phyloP scores from a whole-genome alignment of 2,797 vertebrate species.

The Bryconaethiops microstoma region DNA sequence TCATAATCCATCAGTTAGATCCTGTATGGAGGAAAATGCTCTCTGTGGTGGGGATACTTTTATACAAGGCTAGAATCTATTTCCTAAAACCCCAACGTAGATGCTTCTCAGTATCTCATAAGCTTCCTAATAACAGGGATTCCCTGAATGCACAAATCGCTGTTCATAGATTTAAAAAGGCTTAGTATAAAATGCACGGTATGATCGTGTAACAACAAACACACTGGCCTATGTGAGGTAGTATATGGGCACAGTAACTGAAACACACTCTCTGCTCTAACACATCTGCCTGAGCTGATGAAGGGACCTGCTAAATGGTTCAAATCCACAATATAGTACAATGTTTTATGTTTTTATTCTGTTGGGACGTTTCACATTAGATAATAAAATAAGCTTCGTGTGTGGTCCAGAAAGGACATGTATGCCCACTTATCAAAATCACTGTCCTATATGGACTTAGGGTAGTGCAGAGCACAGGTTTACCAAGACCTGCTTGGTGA shows the following conservation, averaged over 20 bases:
- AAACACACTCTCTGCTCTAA: too few species aligned
- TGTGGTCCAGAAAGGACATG: too few species aligned
- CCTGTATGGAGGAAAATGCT: too few species aligned
- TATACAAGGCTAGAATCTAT: background rate
- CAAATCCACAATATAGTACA: too few species aligned
- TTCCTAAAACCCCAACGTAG: background rate
- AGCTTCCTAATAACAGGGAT: constrained; percentile 35
- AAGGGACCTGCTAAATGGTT: too few species aligned
- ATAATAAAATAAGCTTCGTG: too few species aligned
- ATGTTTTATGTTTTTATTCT: too few species aligned
- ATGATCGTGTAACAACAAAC: too few species aligned
- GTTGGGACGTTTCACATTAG: too few species aligned
- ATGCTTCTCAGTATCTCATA: constrained; percentile 28
- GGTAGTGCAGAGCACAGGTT: background rate
- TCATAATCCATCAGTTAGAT: background rate
- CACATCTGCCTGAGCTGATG: too few species aligned
- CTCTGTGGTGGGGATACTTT: too few species aligned
- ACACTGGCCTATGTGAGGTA: background rate
- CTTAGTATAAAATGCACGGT: constrained; percentile 11
- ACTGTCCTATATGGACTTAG: background rate
- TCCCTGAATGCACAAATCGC: constrained; percentile 37
- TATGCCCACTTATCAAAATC: background rate
- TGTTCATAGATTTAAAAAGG: constrained; percentile 30
- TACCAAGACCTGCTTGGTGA: background rate
- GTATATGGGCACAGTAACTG: too few species aligned